A percentile compares a stretch with the other conserved stretches of the same genome.
These are phyloP conservation scores for Calycopis cecrops DNA, from an alignment of 1,140 invertebrate genomes.

Conservation along the genomic window DNA sequence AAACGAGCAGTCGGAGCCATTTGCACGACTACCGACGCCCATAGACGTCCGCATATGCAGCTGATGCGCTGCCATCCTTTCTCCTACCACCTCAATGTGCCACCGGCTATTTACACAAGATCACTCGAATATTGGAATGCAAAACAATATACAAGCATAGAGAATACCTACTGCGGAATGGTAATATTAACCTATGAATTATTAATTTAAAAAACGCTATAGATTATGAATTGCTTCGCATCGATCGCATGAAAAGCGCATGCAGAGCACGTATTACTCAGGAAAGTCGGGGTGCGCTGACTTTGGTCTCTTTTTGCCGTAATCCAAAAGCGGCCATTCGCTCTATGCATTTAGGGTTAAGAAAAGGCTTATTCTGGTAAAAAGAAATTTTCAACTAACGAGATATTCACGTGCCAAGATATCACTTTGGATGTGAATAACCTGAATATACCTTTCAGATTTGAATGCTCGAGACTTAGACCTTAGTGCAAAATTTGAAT, in stretches of 20 bases:
- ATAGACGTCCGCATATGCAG: too few relatives aligned
- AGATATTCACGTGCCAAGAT: conserved; percentile 8
- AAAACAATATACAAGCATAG: too few relatives aligned
- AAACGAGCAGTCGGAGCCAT: too few relatives aligned
- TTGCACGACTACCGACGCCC: too few relatives aligned
- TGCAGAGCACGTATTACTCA: conserved; percentile 52
- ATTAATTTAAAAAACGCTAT: background rate
- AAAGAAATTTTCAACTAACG: conserved; percentile 6
- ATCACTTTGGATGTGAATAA: conserved; percentile 10
- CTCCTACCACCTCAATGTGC: too few relatives aligned
- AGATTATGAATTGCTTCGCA: conserved; percentile 13
- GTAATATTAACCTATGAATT: too few relatives aligned
- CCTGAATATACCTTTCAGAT: background rate
- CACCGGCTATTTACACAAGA: too few relatives aligned
- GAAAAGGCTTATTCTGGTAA: conserved; percentile 8
- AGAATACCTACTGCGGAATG: too few relatives aligned
- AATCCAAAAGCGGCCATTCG: conserved; percentile 8
- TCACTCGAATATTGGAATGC: too few relatives aligned
- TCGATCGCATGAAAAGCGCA: conserved; percentile 29
- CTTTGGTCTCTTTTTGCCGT: conserved; percentile 43
- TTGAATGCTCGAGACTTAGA: background rate
- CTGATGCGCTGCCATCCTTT: too few relatives aligned
- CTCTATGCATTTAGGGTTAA: conserved; percentile 4
- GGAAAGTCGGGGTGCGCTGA: conserved; percentile 49
- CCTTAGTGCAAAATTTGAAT: too few relatives aligned